Conservation (phyloP, 1,140 invertebrate genomes). For the Aporrectodea caliginosa region DNA sequence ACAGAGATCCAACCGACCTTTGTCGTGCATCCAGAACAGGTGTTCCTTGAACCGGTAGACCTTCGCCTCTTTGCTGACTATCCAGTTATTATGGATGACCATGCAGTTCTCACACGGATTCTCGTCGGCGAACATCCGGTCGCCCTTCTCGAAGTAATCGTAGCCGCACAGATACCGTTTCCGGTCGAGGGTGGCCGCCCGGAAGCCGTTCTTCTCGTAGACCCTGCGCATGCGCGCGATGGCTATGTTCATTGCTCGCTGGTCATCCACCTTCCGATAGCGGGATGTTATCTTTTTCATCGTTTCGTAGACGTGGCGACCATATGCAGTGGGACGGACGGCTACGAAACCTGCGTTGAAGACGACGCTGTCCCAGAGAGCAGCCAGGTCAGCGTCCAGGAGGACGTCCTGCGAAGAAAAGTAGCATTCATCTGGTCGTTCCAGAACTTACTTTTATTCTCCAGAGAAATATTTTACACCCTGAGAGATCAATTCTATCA, state of each 20-base stretch:
- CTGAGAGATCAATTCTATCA: too few species aligned
- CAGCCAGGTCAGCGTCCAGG: slow-evolving; percentile 15
- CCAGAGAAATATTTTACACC: too few species aligned
- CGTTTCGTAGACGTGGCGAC: slow-evolving; percentile 12
- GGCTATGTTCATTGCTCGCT: slow-evolving; percentile 23
- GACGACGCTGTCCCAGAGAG: slow-evolving; percentile 18
- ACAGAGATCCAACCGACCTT: slow-evolving; percentile 1
- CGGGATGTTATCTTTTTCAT: slow-evolving; percentile 15
- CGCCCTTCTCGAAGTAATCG: slow-evolving; percentile 25
- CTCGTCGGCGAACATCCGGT: slow-evolving; percentile 12
- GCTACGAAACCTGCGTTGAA: slow-evolving; percentile 32
- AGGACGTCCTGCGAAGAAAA: slow-evolving; percentile 17
- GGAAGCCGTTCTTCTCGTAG: slow-evolving; percentile 3
- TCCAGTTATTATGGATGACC: slow-evolving; percentile 34
- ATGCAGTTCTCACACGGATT: background rate
- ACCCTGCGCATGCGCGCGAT: slow-evolving; percentile 3
- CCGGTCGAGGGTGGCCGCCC: background rate
- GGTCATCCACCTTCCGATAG: slow-evolving; percentile 30
- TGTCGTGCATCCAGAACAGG: slow-evolving; percentile 28
- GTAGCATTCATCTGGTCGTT: too few species aligned
- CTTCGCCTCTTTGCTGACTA: slow-evolving; percentile 32
- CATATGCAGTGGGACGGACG: slow-evolving; percentile 14
- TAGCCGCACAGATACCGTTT: slow-evolving; percentile 10
- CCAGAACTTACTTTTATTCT: too few species aligned
- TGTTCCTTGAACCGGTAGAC: slow-evolving; percentile 28